Conservation (phyloP, 2,888 invertebrate genomes). For the Brachypterus glaber region DNA sequence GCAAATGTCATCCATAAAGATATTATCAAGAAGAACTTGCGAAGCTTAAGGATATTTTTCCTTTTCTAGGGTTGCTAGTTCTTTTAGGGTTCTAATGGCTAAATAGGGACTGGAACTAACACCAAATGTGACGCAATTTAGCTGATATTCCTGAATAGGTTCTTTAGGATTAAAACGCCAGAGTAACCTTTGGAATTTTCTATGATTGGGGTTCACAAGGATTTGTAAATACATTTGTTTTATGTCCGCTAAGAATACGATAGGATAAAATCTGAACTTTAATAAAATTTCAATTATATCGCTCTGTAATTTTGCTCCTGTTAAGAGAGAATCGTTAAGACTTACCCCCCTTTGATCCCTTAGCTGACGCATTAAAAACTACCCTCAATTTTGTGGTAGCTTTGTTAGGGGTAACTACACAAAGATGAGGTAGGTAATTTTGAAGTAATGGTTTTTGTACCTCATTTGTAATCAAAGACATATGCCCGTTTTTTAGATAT, state of each 20-base stretch:
- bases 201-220: conserved; percentile 2
- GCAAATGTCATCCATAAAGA: conserved; percentile 9
- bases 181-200: conserved; percentile 11
- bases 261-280: too few species aligned
- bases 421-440: conserved; percentile 14
- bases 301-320: conserved; percentile 11
- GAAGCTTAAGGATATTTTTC: conserved; percentile 5
- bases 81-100: conserved; percentile 6
- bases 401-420: conserved; percentile 10
- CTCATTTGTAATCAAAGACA: too few species aligned
- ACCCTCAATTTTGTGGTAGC: too few species aligned
- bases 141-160: conserved; percentile 8
- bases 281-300: too few species aligned
- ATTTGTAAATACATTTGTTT: conserved; percentile 13
- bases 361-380: conserved; percentile 7
- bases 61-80: conserved; percentile 4
- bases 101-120: conserved; percentile 6
- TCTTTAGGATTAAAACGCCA: conserved; percentile 10
- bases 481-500: conserved; percentile 7
- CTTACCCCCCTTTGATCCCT: conserved; percentile 3
- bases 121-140: conserved; percentile 11
- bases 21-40: background rate
- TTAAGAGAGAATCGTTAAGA: conserved; percentile 8
- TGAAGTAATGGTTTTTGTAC: background rate
- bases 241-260: too few species aligned